A percentile compares a stretch with the other conserved stretches of the same genome.
Conservation (phyloP, 92 coral and sea anemone genomes). For the Desmophyllum pertusum region DNA sequence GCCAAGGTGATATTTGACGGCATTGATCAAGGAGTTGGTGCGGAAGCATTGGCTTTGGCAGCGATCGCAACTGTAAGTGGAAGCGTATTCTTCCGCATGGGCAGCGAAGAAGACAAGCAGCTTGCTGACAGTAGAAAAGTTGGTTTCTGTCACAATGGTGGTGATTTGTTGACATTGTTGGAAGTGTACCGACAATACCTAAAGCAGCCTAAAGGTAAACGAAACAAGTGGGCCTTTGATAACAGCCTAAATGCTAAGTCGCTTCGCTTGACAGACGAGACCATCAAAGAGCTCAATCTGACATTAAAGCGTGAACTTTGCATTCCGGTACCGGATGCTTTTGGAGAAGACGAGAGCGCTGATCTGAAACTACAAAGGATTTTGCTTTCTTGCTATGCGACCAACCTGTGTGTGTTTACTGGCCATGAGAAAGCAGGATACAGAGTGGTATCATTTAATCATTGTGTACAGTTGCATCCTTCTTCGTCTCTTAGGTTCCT, state of each 20-base stretch:
- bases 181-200: conserved; percentile 80
- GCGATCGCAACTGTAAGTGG: conserved; percentile 83
- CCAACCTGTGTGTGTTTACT: conserved; percentile 76
- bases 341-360: conserved; percentile 25
- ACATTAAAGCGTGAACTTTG: conserved; percentile 60
- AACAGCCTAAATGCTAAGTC: conserved; percentile 92
- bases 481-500: conserved; percentile 89
- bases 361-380: conserved; percentile 70
- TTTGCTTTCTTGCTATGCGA: conserved; percentile 71
- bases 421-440: conserved; percentile 93
- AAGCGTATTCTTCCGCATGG: conserved; percentile 92
- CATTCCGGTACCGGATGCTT: conserved; percentile 31
- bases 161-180: conserved; percentile 87
- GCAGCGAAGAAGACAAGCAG: conserved; percentile 84
- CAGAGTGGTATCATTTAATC: conserved; percentile 59
- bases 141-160: conserved; percentile 84
- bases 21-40: conserved; percentile 73
- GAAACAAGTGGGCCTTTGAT: conserved; percentile 79
- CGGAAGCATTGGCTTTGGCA: conserved; percentile 72
- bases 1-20: conserved; percentile 86
- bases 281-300: conserved; percentile 77
- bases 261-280: conserved; percentile 89
- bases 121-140: conserved; percentile 78
- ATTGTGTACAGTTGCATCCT: conserved; percentile 82
- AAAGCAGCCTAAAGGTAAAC: conserved; percentile 41